Base-by-base conservation (phyloP, 2,113 vertebrate genomes). In the Orthonyx spaldingii region DNA sequence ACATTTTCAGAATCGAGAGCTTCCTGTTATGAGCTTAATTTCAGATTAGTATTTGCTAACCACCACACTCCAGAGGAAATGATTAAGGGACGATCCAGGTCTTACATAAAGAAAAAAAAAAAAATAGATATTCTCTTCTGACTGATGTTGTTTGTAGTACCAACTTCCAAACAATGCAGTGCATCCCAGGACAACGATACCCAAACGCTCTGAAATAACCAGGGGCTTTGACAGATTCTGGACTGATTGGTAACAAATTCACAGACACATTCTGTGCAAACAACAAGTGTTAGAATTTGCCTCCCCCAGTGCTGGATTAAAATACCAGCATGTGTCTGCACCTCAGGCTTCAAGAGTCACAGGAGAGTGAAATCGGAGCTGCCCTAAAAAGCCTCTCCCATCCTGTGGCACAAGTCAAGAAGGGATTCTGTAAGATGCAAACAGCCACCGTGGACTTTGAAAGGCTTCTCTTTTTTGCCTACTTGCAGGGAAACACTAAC, bases 11-110 rank as follows among this genome's bases (percentile, higher is more conserved):
- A 91, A 56, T 5, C 4, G n/a, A 93, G 72, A 87, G 84, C 66
- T 96, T 96, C 95, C 94, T 96, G 89, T 94, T 95, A 91, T 64
- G 77, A 95, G 60, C 46, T 89, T 87, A 59, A 96, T 93, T 97
- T 89, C 80, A 81, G 80, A 87, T 95, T 59, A 89, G 72, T 87
- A 92, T 92, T 93, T 94, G 93, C 89, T 89, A 91, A 94, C 81
- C 77, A 82, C 69, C 93, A 87, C 89, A 79, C 94, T 97, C 93
- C 91, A 87, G 91, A 89, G 89, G 93, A 93, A 97, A 94, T 79
- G 65, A 92, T 89, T 78, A 68, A 84, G 80, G 93, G 69, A 91
- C 76, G 68, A 60, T 70, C 52, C 55, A 90, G 64, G 91, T 72
- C 44, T 93, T 79, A 57, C 2, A 8, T 33, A 64, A 92, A 75